A percentile compares a stretch with the other conserved stretches of the same genome.
phyloP scores from a whole-genome alignment of 2,888 invertebrate genomes.

The Stenichneumon culpator region DNA sequence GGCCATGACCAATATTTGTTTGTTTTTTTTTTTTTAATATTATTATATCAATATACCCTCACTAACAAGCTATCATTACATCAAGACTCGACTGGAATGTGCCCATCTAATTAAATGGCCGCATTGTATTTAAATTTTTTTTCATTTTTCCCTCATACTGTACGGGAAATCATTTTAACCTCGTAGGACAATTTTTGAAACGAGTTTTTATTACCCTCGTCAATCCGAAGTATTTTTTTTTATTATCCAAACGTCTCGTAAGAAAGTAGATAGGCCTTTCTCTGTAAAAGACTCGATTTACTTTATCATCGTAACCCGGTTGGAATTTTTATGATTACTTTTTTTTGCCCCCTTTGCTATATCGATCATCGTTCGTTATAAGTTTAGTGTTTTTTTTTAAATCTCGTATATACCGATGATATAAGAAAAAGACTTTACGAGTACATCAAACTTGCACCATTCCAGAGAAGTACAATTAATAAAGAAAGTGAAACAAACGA shows the following conservation, averaged over 20 bases:
- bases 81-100: constrained; percentile 83
- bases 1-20: constrained; percentile 79
- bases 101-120: constrained; percentile 69
- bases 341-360: constrained; percentile 1
- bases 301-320: constrained; percentile 5
- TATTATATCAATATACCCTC: constrained; percentile 79
- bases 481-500: constrained; percentile 64
- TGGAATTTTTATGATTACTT: constrained; percentile 42
- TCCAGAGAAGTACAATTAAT: constrained; percentile 69
- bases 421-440: constrained; percentile 16
- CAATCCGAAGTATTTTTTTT: constrained; percentile 16
- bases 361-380: constrained; percentile 5
- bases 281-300: constrained; percentile 9
- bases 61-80: constrained; percentile 82
- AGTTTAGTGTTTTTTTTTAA: background rate
- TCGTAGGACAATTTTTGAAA: background rate
- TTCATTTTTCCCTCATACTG: background rate
- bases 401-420: constrained; percentile 30
- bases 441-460: constrained; percentile 61
- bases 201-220: constrained; percentile 1
- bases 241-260: constrained; percentile 17
- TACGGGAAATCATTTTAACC: background rate
- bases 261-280: constrained; percentile 27
- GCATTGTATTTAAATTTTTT: constrained; percentile 31
- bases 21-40: constrained; percentile 65